Evolutionary conservation across 1,140 invertebrate genomes (phyloP).

Genomic region (Solen grandis): DNA sequence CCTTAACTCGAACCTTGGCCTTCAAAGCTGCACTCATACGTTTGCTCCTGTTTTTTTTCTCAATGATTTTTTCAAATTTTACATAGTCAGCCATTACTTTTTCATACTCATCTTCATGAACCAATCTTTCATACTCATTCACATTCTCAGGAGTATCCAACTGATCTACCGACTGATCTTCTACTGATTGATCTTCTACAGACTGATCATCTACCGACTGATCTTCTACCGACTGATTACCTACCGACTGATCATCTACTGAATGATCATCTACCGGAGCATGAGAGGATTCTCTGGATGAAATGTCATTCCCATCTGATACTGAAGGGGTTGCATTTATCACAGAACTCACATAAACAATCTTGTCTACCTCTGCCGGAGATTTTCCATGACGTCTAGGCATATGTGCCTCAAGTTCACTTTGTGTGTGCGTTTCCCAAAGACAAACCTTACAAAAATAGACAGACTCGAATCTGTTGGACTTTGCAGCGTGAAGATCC

Average conservation of each 20-base stretch:
- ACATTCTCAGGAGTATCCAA: no score
- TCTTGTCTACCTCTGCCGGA: no score
- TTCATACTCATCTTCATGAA: constrained; percentile 55
- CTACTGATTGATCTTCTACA: no score
- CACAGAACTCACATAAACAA: no score
- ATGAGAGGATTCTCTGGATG: no score
- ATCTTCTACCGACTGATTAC: no score
- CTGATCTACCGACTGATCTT: constrained; percentile 43
- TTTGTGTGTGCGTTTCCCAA: constrained; percentile 61
- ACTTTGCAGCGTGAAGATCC: constrained; percentile 53
- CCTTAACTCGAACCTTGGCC: constrained; percentile 50
- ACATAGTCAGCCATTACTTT: constrained; percentile 58
- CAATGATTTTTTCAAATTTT: constrained; percentile 51
- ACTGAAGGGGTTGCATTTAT: no score
- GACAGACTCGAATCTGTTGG: constrained; percentile 53
- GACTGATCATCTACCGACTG: no score
- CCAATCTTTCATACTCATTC: constrained; percentile 45
- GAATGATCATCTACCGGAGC: no score
- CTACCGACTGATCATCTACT: no score
- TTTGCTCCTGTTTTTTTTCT: constrained; percentile 25
- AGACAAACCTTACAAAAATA: constrained; percentile 66
- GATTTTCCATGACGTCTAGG: constrained; percentile 56
- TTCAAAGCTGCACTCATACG: constrained; percentile 60
- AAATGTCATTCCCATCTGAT: no score
- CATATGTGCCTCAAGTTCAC: constrained; percentile 58